phyloP scores from a whole-genome alignment of 2,888 invertebrate genomes.

The Eupithecia pulchellata region DNA sequence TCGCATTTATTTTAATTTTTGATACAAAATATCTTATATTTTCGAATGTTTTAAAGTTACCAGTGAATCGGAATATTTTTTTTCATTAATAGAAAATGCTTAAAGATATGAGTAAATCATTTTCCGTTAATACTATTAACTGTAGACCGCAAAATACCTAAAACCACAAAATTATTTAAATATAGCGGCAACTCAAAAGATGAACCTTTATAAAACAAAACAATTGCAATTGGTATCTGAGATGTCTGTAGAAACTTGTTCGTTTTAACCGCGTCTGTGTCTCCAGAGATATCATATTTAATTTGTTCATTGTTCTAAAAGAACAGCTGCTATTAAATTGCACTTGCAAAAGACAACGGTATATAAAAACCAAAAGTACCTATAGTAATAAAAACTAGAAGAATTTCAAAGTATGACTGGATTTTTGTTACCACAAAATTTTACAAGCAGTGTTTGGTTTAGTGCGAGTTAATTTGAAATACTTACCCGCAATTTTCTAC shows the following conservation, averaged over 20 bases:
- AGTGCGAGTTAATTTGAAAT: neutral
- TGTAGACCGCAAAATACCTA: too few species aligned
- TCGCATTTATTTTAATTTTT: too few species aligned
- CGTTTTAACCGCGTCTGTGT: neutral
- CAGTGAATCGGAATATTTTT: too few species aligned
- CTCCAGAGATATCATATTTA: constrained; percentile 9
- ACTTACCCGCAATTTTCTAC: neutral
- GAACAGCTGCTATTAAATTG: neutral
- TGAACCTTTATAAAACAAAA: neutral
- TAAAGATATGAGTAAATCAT: too few species aligned
- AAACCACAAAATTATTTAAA: too few species aligned
- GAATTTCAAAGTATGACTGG: neutral
- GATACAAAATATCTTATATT: too few species aligned
- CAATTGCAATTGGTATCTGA: neutral
- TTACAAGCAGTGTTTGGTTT: neutral
- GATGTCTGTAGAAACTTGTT: constrained; percentile 1
- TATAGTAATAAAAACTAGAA: too few species aligned
- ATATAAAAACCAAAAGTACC: neutral
- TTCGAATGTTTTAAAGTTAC: too few species aligned
- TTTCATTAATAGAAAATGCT: too few species aligned
- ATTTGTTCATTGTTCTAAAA: neutral
- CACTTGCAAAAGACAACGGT: neutral
- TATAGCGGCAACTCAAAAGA: too few species aligned
- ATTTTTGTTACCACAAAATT: neutral
- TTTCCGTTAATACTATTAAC: too few species aligned